These are phyloP conservation scores for Xanthia icteritia DNA, from an alignment of 2,888 invertebrate species.

Conservation along the genomic window DNA sequence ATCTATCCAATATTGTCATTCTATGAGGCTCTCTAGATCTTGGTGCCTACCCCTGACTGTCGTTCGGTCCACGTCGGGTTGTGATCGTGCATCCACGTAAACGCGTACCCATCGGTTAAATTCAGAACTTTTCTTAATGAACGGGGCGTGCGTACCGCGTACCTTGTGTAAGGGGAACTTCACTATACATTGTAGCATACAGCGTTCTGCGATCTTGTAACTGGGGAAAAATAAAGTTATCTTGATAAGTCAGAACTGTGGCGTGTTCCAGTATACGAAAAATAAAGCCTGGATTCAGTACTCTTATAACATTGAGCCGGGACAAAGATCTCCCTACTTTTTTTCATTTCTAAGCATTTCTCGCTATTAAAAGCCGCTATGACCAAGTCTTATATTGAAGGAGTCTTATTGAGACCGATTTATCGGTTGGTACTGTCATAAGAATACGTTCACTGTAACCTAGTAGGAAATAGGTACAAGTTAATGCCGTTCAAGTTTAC, in stretches of 20 bases:
- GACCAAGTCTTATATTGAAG: not conserved
- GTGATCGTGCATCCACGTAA: slow-evolving; percentile 74
- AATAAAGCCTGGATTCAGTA: not conserved
- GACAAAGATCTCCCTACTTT: not conserved
- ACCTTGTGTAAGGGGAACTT: slow-evolving; percentile 83
- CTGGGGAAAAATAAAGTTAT: slow-evolving; percentile 67
- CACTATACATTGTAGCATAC: slow-evolving; percentile 81
- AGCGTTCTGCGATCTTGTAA: slow-evolving; percentile 85
- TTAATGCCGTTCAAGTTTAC: not conserved
- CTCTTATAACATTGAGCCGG: not conserved
- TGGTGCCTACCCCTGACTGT: slow-evolving; percentile 30
- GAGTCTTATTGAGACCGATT: not conserved
- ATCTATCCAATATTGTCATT: slow-evolving; percentile 58
- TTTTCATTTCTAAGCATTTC: not conserved
- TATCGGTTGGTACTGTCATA: not conserved
- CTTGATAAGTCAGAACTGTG: not conserved
- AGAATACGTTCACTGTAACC: not conserved
- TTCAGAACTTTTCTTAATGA: slow-evolving; percentile 77
- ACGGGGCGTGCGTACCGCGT: slow-evolving; percentile 77
- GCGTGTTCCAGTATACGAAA: not conserved
- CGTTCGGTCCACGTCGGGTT: slow-evolving; percentile 49
- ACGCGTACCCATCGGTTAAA: slow-evolving; percentile 79
- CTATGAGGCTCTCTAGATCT: slow-evolving; percentile 73
- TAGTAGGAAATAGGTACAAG: not conserved
- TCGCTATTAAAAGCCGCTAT: not conserved